A percentile compares a stretch with the other conserved stretches of the same genome.
Conservation (phyloP, 2,797 vertebrate genomes). For the Crenichthys baileyi region DNA sequence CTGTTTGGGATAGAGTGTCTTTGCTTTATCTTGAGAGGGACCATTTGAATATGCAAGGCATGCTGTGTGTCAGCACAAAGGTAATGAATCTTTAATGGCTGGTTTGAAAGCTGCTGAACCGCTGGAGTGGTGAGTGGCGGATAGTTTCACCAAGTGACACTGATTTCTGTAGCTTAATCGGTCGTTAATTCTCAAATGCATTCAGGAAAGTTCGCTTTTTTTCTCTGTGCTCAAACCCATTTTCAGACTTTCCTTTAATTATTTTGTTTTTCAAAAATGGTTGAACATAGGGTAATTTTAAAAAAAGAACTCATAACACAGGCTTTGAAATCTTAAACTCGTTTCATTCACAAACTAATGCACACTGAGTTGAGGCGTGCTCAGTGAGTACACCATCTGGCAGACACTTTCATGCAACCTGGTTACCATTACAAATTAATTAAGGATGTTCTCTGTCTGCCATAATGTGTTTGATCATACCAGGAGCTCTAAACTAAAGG, state of each 20-base stretch:
- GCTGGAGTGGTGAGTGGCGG: constrained; percentile 21
- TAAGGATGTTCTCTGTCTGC: constrained; percentile 20
- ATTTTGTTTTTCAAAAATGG: constrained; percentile 25
- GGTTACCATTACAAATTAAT: constrained; percentile 51
- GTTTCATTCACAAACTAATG: constrained; percentile 13
- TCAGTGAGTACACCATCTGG: constrained; percentile 44
- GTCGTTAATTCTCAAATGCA: constrained; percentile 29
- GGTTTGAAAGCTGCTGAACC: constrained; percentile 51
- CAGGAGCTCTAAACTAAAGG: constrained; percentile 36
- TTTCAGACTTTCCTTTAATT: constrained; percentile 50
- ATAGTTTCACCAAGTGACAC: constrained; percentile 47
- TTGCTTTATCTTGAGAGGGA: constrained; percentile 19
- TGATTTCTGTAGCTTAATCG: constrained; percentile 6
- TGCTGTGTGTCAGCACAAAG: constrained; percentile 50
- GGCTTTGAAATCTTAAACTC: background rate
- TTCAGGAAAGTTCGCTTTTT: constrained; percentile 25
- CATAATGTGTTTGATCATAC: constrained; percentile 58
- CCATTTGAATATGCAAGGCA: constrained; percentile 51
- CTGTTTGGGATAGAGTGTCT: constrained; percentile 33
- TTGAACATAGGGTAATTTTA: background rate
- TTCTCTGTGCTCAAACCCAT: constrained; percentile 29
- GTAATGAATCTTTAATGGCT: constrained; percentile 65
- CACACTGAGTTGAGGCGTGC: constrained; percentile 24
- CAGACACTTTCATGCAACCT: constrained; percentile 41
- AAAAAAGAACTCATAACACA: background rate